Conservation (phyloP, 2,797 vertebrate species). For the Linurgus olivaceus region DNA sequence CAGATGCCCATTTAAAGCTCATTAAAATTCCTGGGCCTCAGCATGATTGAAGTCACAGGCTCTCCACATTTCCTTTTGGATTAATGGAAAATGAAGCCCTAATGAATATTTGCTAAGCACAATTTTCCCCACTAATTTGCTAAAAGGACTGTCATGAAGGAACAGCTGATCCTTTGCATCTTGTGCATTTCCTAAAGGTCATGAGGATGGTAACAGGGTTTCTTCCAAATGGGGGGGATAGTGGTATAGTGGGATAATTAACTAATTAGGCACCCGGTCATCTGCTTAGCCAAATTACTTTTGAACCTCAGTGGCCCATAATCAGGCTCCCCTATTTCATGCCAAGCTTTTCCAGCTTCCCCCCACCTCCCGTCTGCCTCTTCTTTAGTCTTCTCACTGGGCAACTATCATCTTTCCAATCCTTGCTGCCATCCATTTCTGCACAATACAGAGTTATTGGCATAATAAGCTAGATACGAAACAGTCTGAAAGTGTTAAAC, state of each 20-base stretch:
- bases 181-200: conserved; percentile 45
- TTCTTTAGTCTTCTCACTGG: neutral
- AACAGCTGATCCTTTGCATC: conserved; percentile 63
- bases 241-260: conserved; percentile 41
- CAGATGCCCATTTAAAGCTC: conserved; percentile 78
- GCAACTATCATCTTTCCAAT: neutral
- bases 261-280: conserved; percentile 38
- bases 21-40: conserved; percentile 75
- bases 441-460: conserved; percentile 3
- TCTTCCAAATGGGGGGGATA: conserved; percentile 18
- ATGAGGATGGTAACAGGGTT: conserved; percentile 23
- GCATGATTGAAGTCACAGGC: conserved; percentile 71
- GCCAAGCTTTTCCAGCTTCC: conserved; percentile 9
- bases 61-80: conserved; percentile 70
- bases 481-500: conserved; percentile 53
- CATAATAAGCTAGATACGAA: neutral
- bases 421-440: neutral
- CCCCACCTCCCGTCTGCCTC: neutral
- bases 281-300: conserved; percentile 61
- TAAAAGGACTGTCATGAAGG: conserved; percentile 64
- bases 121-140: conserved; percentile 70
- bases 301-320: conserved; percentile 31
- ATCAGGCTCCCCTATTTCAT: conserved; percentile 23
- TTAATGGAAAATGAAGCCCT: conserved; percentile 74
- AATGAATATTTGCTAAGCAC: conserved; percentile 75